Base-by-base conservation (phyloP, 2,888 invertebrate species). In the Lordiphosa andalusiaca region DNA sequence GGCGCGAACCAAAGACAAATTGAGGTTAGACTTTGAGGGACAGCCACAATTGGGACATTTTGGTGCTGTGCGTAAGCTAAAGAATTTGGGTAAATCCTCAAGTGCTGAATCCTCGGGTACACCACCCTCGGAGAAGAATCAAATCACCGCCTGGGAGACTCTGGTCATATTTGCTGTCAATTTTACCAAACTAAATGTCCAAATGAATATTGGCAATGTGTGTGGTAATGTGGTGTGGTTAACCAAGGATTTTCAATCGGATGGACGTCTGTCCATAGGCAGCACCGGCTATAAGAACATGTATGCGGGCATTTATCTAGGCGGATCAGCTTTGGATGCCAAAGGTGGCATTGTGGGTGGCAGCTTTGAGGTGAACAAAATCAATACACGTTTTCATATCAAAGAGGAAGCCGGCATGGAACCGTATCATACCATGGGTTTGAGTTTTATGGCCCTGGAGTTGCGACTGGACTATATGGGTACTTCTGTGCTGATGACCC, bases 171-270 rank as follows among this genome's bases (percentile, higher is more conserved):
- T 98, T 90, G 97, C 97, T 0, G 95, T 99, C 39, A 98, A 98
- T 91, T 97, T 99, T 89, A 97, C 98, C 42, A 94, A 96, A 81
- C 92, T 99, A 51, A 98, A 98, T 89, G 96, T 99, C 7, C 96
- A 97, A 87, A 98, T 99, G 95, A 99, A 99, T 90, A 99, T 99
- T 98, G 98, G 98, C 39, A 99, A 99, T 87, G 98, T 99, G 0
- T 99, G 99, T 98, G 99, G 99, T 10, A 98, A 98, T 87, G 98
- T 98, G 93, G 93, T 84, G 13, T 98, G 98, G 98, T 92, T 96
- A 88, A 96, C 96, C 6, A 95, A 96, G 87, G 96, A 96, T 87
- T 96, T 98, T 87, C 93, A 95, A 87, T 96, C 96, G 52, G 95
- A 97, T 85, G 98, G 98, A 0, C 93, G 97, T 33, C 91, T 98